Conservation (phyloP, 2,113 vertebrate species). For the Morphnarchus princeps region DNA sequence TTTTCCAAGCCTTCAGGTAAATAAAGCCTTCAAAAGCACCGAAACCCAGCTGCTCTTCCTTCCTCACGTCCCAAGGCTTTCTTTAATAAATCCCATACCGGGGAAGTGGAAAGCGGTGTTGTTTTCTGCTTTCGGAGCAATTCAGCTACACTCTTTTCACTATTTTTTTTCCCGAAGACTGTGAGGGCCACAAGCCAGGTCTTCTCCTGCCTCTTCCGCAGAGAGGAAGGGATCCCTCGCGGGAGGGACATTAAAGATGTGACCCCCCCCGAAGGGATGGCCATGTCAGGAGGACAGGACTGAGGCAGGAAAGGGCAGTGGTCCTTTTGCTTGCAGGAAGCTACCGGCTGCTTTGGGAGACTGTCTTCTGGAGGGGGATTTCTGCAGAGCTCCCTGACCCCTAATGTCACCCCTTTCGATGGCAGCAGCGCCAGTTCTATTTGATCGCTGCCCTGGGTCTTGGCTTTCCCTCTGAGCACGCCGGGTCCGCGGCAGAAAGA, state of each 20-base stretch:
- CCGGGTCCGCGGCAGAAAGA: not conserved
- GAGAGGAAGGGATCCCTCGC: not conserved
- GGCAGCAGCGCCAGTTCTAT: not conserved
- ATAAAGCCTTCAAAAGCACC: slow-evolving; percentile 17
- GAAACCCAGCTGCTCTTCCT: not conserved
- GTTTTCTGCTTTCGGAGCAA: not conserved
- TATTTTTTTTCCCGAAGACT: not conserved
- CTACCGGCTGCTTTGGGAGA: not conserved
- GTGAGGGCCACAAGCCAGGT: not conserved
- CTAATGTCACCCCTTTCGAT: accelerated
- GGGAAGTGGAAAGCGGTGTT: not conserved
- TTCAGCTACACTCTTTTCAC: not conserved
- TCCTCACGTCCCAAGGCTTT: not conserved
- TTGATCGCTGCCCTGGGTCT: not conserved
- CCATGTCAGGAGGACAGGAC: not conserved
- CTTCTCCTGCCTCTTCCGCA: not conserved
- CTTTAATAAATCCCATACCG: not conserved
- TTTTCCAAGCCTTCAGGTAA: slow-evolving; percentile 37
- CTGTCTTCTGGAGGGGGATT: not conserved
- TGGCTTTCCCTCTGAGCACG: not conserved
- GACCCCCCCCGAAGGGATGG: not conserved
- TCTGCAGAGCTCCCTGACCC: not conserved
- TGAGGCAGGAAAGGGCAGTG: not conserved
- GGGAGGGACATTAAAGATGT: not conserved
- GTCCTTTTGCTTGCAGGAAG: not conserved